Evolutionary conservation across 1,140 invertebrate species (phyloP).

Genomic region (Dendroctonus ponderosae): DNA sequence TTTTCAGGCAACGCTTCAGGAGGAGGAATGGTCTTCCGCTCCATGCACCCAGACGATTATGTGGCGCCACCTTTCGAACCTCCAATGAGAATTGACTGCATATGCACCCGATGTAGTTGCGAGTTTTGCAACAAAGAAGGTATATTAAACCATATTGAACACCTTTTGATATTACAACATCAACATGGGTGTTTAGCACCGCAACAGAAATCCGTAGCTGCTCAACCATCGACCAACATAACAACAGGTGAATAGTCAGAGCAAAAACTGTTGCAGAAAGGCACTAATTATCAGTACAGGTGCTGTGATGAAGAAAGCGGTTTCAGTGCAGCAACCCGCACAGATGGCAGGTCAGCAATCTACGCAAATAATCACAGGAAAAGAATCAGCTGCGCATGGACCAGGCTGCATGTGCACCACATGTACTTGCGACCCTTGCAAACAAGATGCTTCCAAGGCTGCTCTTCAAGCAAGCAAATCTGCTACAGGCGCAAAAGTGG

Average conservation of each 20-base stretch:
- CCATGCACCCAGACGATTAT: slow-evolving; percentile 1
- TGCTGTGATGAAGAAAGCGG: background rate
- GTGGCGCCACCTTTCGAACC: slow-evolving; percentile 26
- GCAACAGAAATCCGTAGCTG: background rate
- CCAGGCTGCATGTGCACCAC: background rate
- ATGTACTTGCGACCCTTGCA: slow-evolving; percentile 5
- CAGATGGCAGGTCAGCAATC: too few relatives aligned
- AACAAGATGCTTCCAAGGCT: slow-evolving; percentile 1
- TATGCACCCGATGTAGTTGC: slow-evolving; percentile 18
- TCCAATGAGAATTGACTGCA: slow-evolving; percentile 20
- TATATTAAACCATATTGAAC: background rate
- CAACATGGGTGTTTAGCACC: background rate
- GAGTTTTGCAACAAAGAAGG: slow-evolving; percentile 15
- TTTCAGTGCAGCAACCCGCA: background rate
- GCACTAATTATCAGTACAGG: background rate
- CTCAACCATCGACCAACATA: slow-evolving; percentile 3
- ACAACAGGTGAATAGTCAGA: background rate
- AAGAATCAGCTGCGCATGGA: background rate
- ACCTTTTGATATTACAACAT: background rate
- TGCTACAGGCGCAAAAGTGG: background rate
- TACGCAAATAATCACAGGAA: too few relatives aligned
- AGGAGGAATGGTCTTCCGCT: background rate
- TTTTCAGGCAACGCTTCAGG: background rate
- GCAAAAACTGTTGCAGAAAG: too few relatives aligned
- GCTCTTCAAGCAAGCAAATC: background rate